Evolutionary conservation across 37 sponge, comb jelly and placozoan species (phyloP).

Genomic region (Cliona cf. orientalis): DNA sequence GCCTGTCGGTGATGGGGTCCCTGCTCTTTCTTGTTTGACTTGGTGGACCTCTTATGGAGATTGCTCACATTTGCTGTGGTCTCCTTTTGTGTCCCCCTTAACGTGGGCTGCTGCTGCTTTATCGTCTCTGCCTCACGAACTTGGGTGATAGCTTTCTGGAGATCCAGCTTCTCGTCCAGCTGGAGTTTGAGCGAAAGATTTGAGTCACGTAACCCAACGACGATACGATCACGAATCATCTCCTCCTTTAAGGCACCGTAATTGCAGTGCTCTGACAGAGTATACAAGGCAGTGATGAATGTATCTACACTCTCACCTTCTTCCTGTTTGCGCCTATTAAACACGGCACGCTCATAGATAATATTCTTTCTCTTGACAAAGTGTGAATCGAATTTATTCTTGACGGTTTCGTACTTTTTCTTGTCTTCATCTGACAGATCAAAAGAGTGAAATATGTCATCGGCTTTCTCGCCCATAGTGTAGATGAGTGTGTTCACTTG

Average conservation of each 20-base stretch:
- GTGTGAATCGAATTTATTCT: conserved; percentile 20
- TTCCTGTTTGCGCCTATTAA: conserved; percentile 42
- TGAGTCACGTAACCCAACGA: conserved; percentile 32
- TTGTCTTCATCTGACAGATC: conserved; percentile 20
- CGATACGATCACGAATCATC: conserved; percentile 41
- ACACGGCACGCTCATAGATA: conserved; percentile 42
- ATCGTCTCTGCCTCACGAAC: conserved; percentile 29
- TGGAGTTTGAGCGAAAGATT: conserved; percentile 34
- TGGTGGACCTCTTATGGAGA: no score
- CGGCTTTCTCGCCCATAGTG: conserved; percentile 40
- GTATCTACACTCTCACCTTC: conserved; percentile 42
- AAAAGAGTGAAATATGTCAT: conserved; percentile 41
- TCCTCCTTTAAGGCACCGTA: no score
- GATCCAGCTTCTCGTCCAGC: conserved; percentile 9
- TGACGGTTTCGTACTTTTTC: conserved; percentile 27
- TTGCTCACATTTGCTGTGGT: no score
- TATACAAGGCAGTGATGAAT: conserved; percentile 45
- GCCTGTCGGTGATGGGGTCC: no score
- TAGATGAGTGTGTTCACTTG: conserved; percentile 51
- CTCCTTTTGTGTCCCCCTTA: neutral
- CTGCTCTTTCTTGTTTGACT: no score
- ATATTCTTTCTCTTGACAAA: conserved; percentile 30
- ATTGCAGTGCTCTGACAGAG: no score
- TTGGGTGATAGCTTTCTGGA: neutral
- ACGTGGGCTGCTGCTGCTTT: conserved; percentile 25